Conservation (phyloP, 2,113 vertebrate genomes). For the Anhinga rufa region DNA sequence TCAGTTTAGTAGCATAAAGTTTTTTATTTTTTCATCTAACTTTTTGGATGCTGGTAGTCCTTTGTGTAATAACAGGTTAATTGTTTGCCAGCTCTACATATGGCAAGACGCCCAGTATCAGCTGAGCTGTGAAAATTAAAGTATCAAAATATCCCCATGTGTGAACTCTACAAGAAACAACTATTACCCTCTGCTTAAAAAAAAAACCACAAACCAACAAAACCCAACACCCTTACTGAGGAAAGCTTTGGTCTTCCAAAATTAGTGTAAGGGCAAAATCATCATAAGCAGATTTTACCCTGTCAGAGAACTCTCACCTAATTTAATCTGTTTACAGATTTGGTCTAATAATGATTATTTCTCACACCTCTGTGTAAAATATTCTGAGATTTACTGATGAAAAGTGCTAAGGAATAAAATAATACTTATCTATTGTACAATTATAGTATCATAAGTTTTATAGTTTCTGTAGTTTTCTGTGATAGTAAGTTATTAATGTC, state of each 20-base stretch:
- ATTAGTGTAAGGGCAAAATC: neutral
- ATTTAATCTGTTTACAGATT: neutral
- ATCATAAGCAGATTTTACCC: neutral
- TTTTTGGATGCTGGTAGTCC: neutral
- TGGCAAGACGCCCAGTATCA: neutral
- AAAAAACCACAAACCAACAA: neutral
- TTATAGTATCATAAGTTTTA: neutral
- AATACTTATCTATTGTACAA: neutral
- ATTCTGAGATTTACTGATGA: neutral
- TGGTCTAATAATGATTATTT: neutral
- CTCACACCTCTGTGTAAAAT: neutral
- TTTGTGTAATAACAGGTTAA: neutral
- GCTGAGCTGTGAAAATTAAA: neutral
- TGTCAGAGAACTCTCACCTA: neutral
- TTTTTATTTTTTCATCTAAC: neutral
- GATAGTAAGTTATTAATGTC: neutral
- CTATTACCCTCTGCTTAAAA: neutral
- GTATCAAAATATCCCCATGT: neutral
- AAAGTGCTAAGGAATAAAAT: neutral
- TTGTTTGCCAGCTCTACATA: neutral
- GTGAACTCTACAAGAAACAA: neutral
- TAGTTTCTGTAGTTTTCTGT: neutral
- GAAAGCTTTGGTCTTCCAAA: neutral
- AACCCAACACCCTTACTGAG: neutral
- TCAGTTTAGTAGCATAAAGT: neutral